Conservation (phyloP, 1,140 invertebrate species). For the Anastatus disparis region DNA sequence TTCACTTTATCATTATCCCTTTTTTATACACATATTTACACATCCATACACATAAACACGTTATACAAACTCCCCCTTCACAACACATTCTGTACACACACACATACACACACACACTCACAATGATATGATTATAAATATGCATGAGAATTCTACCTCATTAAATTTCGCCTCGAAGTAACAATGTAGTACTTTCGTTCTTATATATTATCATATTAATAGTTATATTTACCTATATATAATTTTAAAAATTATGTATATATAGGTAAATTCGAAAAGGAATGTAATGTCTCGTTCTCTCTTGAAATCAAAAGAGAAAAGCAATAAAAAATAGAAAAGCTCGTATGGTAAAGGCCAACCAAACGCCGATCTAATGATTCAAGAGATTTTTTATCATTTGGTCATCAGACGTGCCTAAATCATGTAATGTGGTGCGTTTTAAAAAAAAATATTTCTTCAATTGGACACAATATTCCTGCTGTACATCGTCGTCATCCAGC, state of each 20-base stretch:
- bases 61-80: background rate
- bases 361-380: too few species aligned
- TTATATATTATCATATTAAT: constrained; percentile 23
- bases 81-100: background rate
- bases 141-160: constrained; percentile 44
- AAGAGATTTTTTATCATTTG: too few species aligned
- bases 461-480: too few species aligned
- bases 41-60: constrained; percentile 5
- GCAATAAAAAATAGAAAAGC: too few species aligned
- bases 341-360: too few species aligned
- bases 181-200: constrained; percentile 43
- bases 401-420: too few species aligned
- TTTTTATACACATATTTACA: constrained; percentile 1
- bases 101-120: background rate
- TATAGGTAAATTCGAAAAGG: too few species aligned
- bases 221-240: constrained; percentile 8
- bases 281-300: too few species aligned
- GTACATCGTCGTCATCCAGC: too few species aligned
- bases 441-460: too few species aligned
- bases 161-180: constrained; percentile 44
- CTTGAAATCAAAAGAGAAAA: too few species aligned
- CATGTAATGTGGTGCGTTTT: too few species aligned
- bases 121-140: constrained; percentile 38
- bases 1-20: constrained; percentile 35
- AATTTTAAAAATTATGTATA: constrained; percentile 37